phyloP scores from a whole-genome alignment of 2,797 vertebrate genomes.

The Poliocrania exsul region DNA sequence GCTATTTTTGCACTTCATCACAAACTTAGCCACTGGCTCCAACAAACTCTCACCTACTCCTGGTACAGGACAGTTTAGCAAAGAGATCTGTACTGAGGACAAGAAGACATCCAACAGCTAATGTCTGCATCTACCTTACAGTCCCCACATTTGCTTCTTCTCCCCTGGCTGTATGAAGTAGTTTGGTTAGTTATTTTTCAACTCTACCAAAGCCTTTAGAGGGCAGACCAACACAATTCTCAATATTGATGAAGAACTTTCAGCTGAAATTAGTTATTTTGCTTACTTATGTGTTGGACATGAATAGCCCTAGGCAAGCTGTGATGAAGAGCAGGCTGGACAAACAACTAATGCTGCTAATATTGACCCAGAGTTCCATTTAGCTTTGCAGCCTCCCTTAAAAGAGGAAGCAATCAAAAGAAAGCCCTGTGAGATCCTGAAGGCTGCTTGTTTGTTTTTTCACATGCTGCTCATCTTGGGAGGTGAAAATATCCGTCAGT shows the following conservation, averaged over 20 bases:
- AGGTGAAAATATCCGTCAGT: slow-evolving; percentile 19
- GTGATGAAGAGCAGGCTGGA: slow-evolving; percentile 23
- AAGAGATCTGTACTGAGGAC: neutral
- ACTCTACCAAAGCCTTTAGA: neutral
- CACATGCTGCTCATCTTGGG: slow-evolving; percentile 30
- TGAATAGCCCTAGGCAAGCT: slow-evolving; percentile 6
- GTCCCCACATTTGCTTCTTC: neutral
- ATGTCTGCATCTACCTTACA: neutral
- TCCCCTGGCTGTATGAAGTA: neutral
- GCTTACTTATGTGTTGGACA: neutral
- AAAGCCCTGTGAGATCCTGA: slow-evolving; percentile 23
- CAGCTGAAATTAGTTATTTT: neutral
- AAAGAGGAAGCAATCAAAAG: slow-evolving; percentile 53
- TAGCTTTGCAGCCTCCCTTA: slow-evolving; percentile 4
- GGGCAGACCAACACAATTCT: neutral
- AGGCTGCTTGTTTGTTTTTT: slow-evolving; percentile 55
- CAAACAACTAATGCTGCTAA: slow-evolving; percentile 13
- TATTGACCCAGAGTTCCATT: slow-evolving; percentile 29
- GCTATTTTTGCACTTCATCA: neutral
- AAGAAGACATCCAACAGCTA: neutral
- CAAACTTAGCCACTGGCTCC: neutral
- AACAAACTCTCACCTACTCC: neutral
- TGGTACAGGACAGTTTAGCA: neutral
- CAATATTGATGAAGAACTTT: neutral
- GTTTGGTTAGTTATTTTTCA: neutral